Percentiles rank a stretch among this genome's conserved stretches.
Conservation (phyloP, 2,888 invertebrate genomes). For the Pammene aurita region DNA sequence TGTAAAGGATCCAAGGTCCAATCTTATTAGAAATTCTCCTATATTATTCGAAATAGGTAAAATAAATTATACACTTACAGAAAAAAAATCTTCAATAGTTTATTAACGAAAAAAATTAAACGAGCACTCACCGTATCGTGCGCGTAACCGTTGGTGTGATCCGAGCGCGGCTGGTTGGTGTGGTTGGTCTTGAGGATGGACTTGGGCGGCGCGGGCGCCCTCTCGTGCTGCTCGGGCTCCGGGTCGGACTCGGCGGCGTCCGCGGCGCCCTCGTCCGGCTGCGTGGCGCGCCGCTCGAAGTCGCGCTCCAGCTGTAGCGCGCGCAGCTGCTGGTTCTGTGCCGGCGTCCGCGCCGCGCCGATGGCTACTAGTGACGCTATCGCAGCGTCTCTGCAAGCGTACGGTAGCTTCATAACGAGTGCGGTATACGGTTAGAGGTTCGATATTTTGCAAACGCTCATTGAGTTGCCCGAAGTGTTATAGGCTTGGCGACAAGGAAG, state of each 20-base stretch:
- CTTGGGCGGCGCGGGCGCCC: constrained; percentile 71
- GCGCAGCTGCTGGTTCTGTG: constrained; percentile 94
- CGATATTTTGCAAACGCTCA: too few species aligned
- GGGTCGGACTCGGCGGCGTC: constrained; percentile 45
- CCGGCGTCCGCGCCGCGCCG: constrained; percentile 85
- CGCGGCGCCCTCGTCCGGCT: constrained; percentile 76
- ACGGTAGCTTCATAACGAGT: too few species aligned
- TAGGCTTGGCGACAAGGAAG: too few species aligned
- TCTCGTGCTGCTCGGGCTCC: constrained; percentile 41
- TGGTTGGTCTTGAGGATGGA: constrained; percentile 78
- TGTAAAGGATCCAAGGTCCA: too few species aligned
- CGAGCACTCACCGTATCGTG: constrained; percentile 50
- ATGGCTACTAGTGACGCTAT: constrained; percentile 90
- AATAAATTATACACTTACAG: too few species aligned
- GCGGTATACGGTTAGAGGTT: too few species aligned
- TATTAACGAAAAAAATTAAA: background rate
- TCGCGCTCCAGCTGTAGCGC: constrained; percentile 96
- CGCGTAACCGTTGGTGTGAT: constrained; percentile 70
- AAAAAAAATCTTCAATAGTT: too few species aligned
- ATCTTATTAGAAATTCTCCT: too few species aligned
- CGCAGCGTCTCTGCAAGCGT: constrained; percentile 89
- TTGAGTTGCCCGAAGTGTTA: too few species aligned
- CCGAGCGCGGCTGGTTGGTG: constrained; percentile 50
- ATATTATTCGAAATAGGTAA: too few species aligned
- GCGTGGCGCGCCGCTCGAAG: constrained; percentile 94